Base-by-base conservation (phyloP, 1,140 invertebrate species). In the Amyelois transitella region DNA sequence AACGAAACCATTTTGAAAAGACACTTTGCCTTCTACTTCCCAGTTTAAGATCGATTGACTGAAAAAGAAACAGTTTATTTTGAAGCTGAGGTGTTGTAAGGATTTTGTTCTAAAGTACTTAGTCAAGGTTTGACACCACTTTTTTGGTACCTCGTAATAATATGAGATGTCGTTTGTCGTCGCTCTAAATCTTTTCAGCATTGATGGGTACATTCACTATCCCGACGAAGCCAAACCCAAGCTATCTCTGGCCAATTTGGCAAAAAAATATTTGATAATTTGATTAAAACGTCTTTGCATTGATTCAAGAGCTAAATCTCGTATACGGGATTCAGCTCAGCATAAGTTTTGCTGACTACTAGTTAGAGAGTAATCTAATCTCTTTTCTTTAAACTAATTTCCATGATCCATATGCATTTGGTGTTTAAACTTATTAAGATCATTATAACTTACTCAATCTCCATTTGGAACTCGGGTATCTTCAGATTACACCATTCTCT, bases 401-500 rank as follows among this genome's bases (percentile, higher is more conserved):
- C n/a, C n/a, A n/a, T n/a, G n/a, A n/a, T n/a, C n/a, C n/a, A n/a
- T n/a, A n/a, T n/a, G n/a, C n/a, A n/a, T n/a, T n/a, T n/a, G n/a
- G n/a, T n/a, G n/a, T n/a, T n/a, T n/a, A n/a, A n/a, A n/a, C n/a
- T n/a, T n/a, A n/a, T n/a, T n/a, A n/a, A 21, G 1, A 20, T 20
- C 20, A 0, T 21, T n/a, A 21, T 1, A 18, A 48, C 62, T 55
- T 61, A 70, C 68, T 62, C 50, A 1, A 70, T 32, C 0, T 44
- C 14, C n/a, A 52, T 45, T 4, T 6, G 18, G 18, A 53, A 38
- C 10, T 64, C 59, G 6, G 64, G 64, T 18, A 70, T 38, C 12
- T 62, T 64, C 17, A 70, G 47, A 20, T 60, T 70, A 3, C 53
- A 62, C 61, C 61, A 70, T 38, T 52, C 58, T 0, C 22, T 51